phyloP scores from a whole-genome alignment of 2,113 vertebrate species.

The Ivindomyrus marchei region DNA sequence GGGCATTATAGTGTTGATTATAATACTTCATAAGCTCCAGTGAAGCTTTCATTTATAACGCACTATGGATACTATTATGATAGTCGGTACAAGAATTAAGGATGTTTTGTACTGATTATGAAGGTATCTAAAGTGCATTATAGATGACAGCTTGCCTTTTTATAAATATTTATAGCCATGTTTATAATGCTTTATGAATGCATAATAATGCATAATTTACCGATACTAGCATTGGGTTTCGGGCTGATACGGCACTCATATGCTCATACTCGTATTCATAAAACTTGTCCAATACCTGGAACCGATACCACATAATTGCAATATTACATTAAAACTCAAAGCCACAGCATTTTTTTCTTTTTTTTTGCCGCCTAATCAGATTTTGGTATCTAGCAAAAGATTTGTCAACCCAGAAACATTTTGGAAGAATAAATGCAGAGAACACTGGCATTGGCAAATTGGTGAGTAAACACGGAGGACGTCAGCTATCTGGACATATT shows the following conservation, averaged over 20 bases:
- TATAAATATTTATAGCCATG: not conserved
- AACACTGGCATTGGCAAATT: too few relatives aligned
- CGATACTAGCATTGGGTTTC: not conserved
- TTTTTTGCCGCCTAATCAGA: not conserved
- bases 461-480: too few relatives aligned
- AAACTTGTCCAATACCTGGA: not conserved
- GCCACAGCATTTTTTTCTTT: not conserved
- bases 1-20: not conserved
- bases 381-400: too few relatives aligned
- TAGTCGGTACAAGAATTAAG: not conserved
- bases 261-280: not conserved
- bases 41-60: not conserved
- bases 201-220: not conserved
- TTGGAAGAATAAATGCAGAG: too few relatives aligned
- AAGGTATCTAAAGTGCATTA: not conserved
- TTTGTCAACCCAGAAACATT: too few relatives aligned
- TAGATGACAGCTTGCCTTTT: not conserved
- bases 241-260: not conserved
- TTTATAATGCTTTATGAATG: not conserved
- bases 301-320: not conserved
- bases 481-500: too few relatives aligned
- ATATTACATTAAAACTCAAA: not conserved
- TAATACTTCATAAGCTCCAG: not conserved
- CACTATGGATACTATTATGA: not conserved
- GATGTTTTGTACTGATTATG: not conserved